Evolutionary conservation across 2,888 invertebrate species (phyloP).

Genomic region (Drosophila paucipuncta): DNA sequence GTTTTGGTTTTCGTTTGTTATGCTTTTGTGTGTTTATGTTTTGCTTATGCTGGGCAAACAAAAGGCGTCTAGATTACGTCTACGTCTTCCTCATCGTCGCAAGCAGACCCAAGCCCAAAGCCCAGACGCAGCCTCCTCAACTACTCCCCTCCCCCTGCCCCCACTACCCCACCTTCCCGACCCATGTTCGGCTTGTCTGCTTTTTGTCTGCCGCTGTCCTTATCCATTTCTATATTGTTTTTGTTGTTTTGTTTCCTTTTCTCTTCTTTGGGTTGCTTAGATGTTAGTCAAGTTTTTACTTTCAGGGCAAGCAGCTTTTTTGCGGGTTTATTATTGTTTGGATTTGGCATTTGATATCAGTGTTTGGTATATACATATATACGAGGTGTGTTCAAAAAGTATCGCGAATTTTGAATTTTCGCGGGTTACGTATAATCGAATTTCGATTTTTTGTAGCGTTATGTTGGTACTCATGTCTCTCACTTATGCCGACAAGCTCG

Average conservation of each 20-base stretch:
- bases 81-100: slow-evolving; percentile 33
- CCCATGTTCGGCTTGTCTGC: slow-evolving; percentile 53
- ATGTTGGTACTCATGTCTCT: too few relatives aligned
- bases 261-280: slow-evolving; percentile 45
- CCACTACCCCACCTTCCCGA: background rate
- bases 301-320: slow-evolving; percentile 42
- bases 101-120: slow-evolving; percentile 26
- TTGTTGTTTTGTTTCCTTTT: slow-evolving; percentile 7
- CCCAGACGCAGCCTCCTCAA: slow-evolving; percentile 37
- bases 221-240: slow-evolving; percentile 24
- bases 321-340: slow-evolving; percentile 63
- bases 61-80: slow-evolving; percentile 73
- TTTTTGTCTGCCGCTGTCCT: slow-evolving; percentile 60
- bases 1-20: slow-evolving; percentile 1
- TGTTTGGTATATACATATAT: slow-evolving; percentile 35
- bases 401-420: too few relatives aligned
- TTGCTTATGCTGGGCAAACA: slow-evolving; percentile 46
- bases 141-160: background rate
- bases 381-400: too few relatives aligned
- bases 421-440: too few relatives aligned
- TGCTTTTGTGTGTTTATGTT: slow-evolving; percentile 46
- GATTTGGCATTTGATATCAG: slow-evolving; percentile 71
- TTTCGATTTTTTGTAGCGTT: too few relatives aligned
- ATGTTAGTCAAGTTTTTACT: slow-evolving; percentile 71
- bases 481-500: too few relatives aligned